A percentile compares a stretch with the other conserved stretches of the same genome.
Evolutionary conservation across 2,888 invertebrate genomes (phyloP).

Genomic region (Tinea trinotella): DNA sequence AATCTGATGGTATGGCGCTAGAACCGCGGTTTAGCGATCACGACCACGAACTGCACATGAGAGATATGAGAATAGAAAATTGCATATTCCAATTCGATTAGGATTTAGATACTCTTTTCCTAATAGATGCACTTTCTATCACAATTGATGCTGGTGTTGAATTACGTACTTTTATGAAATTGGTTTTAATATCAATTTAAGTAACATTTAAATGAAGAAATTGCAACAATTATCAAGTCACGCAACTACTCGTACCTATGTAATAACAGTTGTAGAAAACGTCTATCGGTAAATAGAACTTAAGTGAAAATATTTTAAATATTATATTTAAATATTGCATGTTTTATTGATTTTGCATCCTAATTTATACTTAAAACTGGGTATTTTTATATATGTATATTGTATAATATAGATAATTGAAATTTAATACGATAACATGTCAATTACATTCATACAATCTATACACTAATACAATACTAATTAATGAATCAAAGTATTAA

Average conservation of each 20-base stretch:
- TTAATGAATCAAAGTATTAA: too few relatives aligned
- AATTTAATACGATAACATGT: too few relatives aligned
- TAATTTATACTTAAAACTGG: too few relatives aligned
- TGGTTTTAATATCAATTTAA: background rate
- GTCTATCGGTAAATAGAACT: background rate
- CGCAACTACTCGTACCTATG: too few relatives aligned
- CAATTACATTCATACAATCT: too few relatives aligned
- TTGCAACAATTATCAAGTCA: slow-evolving; percentile 9
- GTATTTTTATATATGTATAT: too few relatives aligned
- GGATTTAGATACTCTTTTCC: background rate
- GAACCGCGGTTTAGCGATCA: slow-evolving; percentile 46
- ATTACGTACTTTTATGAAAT: background rate
- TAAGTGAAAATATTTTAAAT: background rate
- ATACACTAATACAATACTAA: too few relatives aligned
- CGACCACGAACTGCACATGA: slow-evolving; percentile 36
- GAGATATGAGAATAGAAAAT: slow-evolving; percentile 40
- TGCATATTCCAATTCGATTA: slow-evolving; percentile 51
- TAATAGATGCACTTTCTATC: background rate
- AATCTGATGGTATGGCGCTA: slow-evolving; percentile 33
- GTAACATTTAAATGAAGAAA: slow-evolving; percentile 9
- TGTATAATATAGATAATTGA: too few relatives aligned
- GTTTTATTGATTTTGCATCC: background rate
- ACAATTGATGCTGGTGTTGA: background rate
- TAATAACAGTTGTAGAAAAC: slow-evolving; percentile 7
- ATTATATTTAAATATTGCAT: slow-evolving; percentile 2